Conservation (phyloP, 2,888 invertebrate species). For the Bellardia bayeri region DNA sequence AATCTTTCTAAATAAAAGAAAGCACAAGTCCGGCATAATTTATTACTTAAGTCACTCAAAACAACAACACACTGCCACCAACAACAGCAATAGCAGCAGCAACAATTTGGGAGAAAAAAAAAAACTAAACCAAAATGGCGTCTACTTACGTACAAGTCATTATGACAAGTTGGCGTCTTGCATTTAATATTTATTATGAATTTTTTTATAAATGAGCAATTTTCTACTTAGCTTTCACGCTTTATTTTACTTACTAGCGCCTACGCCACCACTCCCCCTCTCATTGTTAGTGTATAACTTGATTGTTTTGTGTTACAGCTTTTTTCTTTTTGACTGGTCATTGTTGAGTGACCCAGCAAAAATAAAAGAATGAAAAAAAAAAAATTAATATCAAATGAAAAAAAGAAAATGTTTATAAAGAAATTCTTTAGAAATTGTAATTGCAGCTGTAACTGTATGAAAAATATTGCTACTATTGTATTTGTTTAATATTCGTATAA, state of each 20-base stretch:
- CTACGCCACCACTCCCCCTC: neutral
- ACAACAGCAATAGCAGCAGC: neutral
- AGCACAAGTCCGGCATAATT: conserved; percentile 56
- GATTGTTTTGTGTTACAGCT: conserved; percentile 11
- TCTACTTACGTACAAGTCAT: conserved; percentile 58
- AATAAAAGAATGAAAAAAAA: neutral
- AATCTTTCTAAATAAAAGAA: neutral
- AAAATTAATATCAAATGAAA: neutral
- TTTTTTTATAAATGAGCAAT: conserved; percentile 60
- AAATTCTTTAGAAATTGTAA: conserved; percentile 4
- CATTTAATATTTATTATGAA: conserved; percentile 68
- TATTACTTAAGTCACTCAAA: conserved; percentile 64
- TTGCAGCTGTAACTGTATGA: neutral
- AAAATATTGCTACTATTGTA: neutral
- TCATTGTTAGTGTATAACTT: neutral
- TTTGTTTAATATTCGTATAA: conserved; percentile 27
- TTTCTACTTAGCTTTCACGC: conserved; percentile 32
- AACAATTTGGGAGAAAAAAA: conserved; percentile 10
- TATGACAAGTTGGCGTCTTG: conserved; percentile 68
- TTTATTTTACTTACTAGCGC: neutral
- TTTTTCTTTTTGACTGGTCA: conserved; percentile 44
- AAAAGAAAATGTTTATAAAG: neutral
- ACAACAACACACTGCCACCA: neutral
- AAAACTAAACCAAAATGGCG: conserved; percentile 61
- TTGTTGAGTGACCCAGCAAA: conserved; percentile 50